Percentiles rank a stretch among this genome's conserved stretches.
These are phyloP conservation scores for Porites divaricata DNA, from an alignment of 92 coral and sea anemone genomes.

Conservation along the genomic window DNA sequence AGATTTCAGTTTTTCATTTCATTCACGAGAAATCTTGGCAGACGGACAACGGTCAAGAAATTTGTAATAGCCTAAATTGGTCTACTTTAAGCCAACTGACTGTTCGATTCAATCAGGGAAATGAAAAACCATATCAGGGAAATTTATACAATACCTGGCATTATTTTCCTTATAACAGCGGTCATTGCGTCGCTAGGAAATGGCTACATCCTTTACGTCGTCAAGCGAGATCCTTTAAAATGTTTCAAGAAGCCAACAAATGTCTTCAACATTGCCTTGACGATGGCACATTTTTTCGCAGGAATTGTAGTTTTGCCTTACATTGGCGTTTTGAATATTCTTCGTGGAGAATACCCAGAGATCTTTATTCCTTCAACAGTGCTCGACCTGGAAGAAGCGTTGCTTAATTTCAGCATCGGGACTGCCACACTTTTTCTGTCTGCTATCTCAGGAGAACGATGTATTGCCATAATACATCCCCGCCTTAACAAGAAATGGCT, in stretches of 20 bases:
- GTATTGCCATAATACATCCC: conserved; percentile 18
- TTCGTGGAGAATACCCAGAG: conserved; percentile 11
- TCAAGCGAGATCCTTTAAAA: conserved; percentile 47
- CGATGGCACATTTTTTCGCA: conserved; percentile 16
- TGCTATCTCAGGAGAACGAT: conserved; percentile 36
- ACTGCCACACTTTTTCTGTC: conserved; percentile 19
- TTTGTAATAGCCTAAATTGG: not conserved
- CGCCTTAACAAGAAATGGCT: conserved; percentile 45
- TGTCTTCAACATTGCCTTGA: conserved; percentile 25
- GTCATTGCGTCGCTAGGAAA: conserved; percentile 33
- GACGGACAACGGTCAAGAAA: not conserved
- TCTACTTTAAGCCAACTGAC: too few relatives aligned
- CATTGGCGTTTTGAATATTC: conserved; percentile 31
- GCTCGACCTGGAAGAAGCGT: conserved; percentile 10
- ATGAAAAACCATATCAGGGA: not conserved
- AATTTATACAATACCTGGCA: not conserved
- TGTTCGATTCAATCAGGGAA: too few relatives aligned
- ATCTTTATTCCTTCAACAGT: conserved; percentile 1
- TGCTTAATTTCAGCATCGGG: conserved; percentile 19
- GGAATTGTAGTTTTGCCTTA: conserved; percentile 21
- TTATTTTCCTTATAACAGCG: conserved; percentile 9
- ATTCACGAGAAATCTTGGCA: too few relatives aligned
- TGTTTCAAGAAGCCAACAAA: conserved; percentile 49
- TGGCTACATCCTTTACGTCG: conserved; percentile 39
- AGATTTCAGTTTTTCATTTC: not conserved